A percentile compares a stretch with the other conserved stretches of the same genome.
These are phyloP conservation scores for Miniopterus natalensis DNA, from an alignment of 2,113 vertebrate genomes.

Conservation along the genomic window DNA sequence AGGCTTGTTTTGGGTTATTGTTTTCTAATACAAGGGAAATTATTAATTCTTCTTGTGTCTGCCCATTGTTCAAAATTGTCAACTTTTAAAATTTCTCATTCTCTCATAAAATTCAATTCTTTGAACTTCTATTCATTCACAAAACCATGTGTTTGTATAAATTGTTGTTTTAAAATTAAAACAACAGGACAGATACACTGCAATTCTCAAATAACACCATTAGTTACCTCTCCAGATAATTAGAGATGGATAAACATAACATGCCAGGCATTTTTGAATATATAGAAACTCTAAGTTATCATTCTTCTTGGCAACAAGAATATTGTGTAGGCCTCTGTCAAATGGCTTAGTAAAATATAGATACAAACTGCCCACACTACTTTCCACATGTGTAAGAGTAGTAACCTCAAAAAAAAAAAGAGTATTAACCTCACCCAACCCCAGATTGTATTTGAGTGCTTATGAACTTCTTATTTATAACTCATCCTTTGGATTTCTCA, in stretches of 20 bases:
- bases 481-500: not conserved
- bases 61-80: not conserved
- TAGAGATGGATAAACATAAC: not conserved
- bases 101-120: not conserved
- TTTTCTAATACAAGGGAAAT: not conserved
- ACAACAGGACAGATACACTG: not conserved
- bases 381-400: not conserved
- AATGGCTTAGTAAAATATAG: not conserved
- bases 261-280: not conserved
- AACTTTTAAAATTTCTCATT: not conserved
- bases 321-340: not conserved
- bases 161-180: constrained; percentile 36
- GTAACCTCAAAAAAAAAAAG: not conserved
- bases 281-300: constrained; percentile 3
- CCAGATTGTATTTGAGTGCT: not conserved
- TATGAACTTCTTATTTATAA: not conserved
- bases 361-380: not conserved
- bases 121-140: not conserved
- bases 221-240: constrained; percentile 34
- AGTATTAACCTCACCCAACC: not conserved
- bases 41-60: not conserved
- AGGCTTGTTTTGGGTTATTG: not conserved
- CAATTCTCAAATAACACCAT: constrained; percentile 15
- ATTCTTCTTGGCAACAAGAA: not conserved
- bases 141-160: constrained; percentile 13